Evolutionary conservation across 2,888 invertebrate genomes (phyloP).

Genomic region (Branchipolynoe longqiensis): DNA sequence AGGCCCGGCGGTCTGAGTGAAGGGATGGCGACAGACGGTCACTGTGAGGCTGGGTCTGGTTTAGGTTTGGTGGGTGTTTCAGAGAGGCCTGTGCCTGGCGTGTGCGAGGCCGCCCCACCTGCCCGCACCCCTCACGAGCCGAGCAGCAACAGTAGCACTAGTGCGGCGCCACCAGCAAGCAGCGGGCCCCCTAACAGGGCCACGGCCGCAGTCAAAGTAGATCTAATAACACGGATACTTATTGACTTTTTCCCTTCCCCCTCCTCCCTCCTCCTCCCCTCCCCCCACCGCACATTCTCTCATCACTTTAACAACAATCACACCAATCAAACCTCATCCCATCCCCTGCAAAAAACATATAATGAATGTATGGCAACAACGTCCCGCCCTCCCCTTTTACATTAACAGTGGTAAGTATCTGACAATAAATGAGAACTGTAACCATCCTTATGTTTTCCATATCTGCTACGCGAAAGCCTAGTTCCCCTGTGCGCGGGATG

Average conservation of each 20-base stretch:
- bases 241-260: conserved; percentile 2
- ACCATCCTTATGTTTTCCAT: neutral
- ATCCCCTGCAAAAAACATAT: neutral
- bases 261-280: too few relatives aligned
- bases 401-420: conserved; percentile 38
- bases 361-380: neutral
- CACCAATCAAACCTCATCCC: too few relatives aligned
- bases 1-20: conserved; percentile 19
- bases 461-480: neutral
- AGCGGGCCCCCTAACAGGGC: neutral
- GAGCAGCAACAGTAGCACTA: neutral
- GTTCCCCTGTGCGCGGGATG: conserved; percentile 18
- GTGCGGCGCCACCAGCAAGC: neutral
- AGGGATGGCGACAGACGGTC: conserved; percentile 4
- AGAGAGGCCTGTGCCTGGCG: neutral
- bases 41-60: neutral
- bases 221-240: conserved; percentile 39
- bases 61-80: conserved; percentile 28
- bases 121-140: neutral
- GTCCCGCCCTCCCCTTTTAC: neutral
- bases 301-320: conserved; percentile 11
- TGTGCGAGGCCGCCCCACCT: neutral
- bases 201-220: conserved; percentile 17
- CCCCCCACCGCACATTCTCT: neutral
- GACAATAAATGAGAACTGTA: conserved; percentile 1